Percentiles rank a stretch among this genome's conserved stretches.
These are phyloP conservation scores for Astropecten irregularis DNA, from an alignment of 53 echinoderm and acorn worm species.

Conservation along the genomic window DNA sequence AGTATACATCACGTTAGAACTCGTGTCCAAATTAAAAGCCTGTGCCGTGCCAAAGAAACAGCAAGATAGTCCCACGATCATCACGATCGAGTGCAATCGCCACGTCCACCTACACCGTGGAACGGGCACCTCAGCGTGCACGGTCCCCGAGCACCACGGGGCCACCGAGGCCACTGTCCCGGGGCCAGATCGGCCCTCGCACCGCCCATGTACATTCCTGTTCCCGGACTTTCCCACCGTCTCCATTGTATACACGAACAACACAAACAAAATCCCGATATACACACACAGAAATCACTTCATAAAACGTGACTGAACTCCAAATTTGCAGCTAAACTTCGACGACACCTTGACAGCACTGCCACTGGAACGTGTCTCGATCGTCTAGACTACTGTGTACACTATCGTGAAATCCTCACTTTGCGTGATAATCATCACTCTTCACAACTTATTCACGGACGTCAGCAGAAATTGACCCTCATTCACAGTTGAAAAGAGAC, in stretches of 20 bases:
- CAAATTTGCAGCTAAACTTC: not conserved
- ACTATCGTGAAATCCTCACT: too few species aligned
- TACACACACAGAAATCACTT: too few species aligned
- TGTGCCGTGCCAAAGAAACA: not conserved
- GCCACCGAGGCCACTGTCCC: constrained; percentile 23
- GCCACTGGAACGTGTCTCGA: too few species aligned
- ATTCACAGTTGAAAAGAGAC: too few species aligned
- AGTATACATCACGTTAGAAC: constrained; percentile 1
- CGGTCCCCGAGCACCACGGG: constrained; percentile 10
- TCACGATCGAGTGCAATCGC: not conserved
- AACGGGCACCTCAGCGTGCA: not conserved
- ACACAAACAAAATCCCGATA: too few species aligned
- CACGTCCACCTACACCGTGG: too few species aligned
- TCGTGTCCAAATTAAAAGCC: constrained; percentile 59
- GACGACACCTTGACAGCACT: too few species aligned
- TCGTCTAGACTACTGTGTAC: too few species aligned
- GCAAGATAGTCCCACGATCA: not conserved
- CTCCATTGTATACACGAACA: constrained; percentile 34
- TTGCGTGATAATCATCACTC: too few species aligned
- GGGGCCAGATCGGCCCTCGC: not conserved
- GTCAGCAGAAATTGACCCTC: too few species aligned
- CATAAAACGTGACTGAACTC: constrained; percentile 24
- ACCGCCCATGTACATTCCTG: not conserved
- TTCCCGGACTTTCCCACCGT: constrained; percentile 13
- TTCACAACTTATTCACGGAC: too few species aligned